Conservation (phyloP, 2,113 vertebrate genomes). For the Pteruthius melanotis region DNA sequence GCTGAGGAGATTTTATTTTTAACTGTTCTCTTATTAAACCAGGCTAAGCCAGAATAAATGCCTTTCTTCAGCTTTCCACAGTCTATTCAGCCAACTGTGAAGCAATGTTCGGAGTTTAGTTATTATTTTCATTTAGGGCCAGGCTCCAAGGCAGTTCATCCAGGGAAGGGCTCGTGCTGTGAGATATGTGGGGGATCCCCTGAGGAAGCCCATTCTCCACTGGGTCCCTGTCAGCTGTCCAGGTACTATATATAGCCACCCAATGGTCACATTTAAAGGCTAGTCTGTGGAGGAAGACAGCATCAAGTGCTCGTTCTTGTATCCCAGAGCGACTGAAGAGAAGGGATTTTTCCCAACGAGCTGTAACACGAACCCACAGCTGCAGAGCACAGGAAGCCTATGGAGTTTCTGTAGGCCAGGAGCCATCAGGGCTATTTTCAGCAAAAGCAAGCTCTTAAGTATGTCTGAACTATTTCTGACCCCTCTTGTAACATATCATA, state of each 20-base stretch:
- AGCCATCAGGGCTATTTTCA: conserved; percentile 5
- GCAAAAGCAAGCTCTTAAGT: conserved; percentile 43
- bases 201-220: conserved; percentile 22
- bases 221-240: conserved; percentile 33
- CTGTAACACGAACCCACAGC: conserved; percentile 51
- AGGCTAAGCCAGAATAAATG: conserved; percentile 10
- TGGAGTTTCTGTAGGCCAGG: conserved; percentile 65
- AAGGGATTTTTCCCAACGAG: conserved; percentile 58
- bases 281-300: neutral
- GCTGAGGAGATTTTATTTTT: neutral
- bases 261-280: neutral
- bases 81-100: conserved; percentile 18
- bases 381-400: conserved; percentile 61
- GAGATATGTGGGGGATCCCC: conserved; percentile 1
- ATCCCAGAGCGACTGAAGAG: conserved; percentile 30
- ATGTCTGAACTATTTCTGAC: conserved; percentile 41
- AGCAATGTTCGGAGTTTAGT: neutral
- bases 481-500: conserved; percentile 7
- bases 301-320: neutral
- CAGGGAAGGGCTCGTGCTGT: conserved; percentile 14
- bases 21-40: neutral
- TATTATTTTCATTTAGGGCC: conserved; percentile 45
- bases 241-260: conserved; percentile 24
- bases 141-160: conserved; percentile 42
- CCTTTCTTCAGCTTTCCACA: neutral